These are phyloP conservation scores for Drosophila borborema DNA, from an alignment of 2,888 invertebrate species.

Conservation along the genomic window DNA sequence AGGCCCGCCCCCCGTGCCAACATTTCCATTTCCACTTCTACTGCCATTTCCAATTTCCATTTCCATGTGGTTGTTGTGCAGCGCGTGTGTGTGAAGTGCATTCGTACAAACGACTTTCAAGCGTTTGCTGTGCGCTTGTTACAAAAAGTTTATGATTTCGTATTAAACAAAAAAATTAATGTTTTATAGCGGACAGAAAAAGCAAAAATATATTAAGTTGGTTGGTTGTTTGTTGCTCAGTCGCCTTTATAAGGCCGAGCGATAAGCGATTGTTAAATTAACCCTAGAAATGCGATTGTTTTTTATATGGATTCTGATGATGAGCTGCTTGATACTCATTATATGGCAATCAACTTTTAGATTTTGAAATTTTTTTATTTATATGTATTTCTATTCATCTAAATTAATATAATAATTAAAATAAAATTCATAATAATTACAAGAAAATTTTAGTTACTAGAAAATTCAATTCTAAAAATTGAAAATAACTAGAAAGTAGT, in stretches of 20 bases:
- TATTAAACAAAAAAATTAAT: conserved; percentile 78
- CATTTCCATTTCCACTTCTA: background rate
- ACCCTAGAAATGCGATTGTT: conserved; percentile 19
- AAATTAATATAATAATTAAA: too few species aligned
- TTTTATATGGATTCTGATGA: background rate
- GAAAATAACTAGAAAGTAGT: too few species aligned
- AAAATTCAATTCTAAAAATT: too few species aligned
- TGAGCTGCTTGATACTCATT: background rate
- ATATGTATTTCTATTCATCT: too few species aligned
- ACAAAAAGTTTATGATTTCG: conserved; percentile 80
- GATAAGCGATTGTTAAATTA: conserved; percentile 35
- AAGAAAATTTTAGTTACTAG: too few species aligned
- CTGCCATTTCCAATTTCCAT: conserved; percentile 23
- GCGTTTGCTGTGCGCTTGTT: conserved; percentile 75
- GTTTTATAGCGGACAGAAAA: conserved; percentile 59
- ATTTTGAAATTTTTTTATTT: too few species aligned
- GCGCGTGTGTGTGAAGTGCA: conserved; percentile 65
- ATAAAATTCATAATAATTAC: too few species aligned
- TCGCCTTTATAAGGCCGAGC: conserved; percentile 25
- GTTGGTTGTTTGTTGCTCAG: conserved; percentile 22
- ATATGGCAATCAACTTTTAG: too few species aligned
- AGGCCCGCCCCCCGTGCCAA: background rate
- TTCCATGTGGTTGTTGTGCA: conserved; percentile 42
- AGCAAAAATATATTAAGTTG: conserved; percentile 64
- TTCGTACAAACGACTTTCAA: conserved; percentile 67